These are phyloP conservation scores for Gymnocypris eckloni DNA, from an alignment of 2,797 vertebrate genomes.

Conservation along the genomic window DNA sequence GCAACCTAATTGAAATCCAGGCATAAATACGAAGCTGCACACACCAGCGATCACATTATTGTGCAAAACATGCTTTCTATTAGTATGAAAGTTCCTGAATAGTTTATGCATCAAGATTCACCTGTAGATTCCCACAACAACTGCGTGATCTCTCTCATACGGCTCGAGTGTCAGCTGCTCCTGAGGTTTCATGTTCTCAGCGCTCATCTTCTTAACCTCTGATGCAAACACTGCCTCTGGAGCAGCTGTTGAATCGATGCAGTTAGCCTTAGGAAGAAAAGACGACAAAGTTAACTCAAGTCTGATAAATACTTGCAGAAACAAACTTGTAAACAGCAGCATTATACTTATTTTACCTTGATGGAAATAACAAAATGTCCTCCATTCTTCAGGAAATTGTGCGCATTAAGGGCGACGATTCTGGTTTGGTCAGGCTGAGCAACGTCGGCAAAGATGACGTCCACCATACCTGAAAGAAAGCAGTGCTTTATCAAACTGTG, in stretches of 20 bases:
- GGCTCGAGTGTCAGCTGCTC: slow-evolving; percentile 93
- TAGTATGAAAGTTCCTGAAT: background rate
- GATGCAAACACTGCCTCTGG: slow-evolving; percentile 91
- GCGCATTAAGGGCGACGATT: slow-evolving; percentile 93
- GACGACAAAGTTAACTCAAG: background rate
- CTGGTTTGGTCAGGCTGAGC: slow-evolving; percentile 95
- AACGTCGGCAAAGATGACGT: slow-evolving; percentile 94
- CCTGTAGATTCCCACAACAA: slow-evolving; percentile 94
- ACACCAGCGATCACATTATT: background rate
- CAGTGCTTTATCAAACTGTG: background rate
- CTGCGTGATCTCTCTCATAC: slow-evolving; percentile 91
- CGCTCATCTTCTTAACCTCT: slow-evolving; percentile 92
- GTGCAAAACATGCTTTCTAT: background rate
- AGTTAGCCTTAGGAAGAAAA: slow-evolving; percentile 83
- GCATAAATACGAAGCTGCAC: background rate
- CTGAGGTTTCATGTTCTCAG: slow-evolving; percentile 95
- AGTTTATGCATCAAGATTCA: slow-evolving; percentile 60
- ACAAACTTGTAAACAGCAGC: background rate
- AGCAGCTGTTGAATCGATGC: slow-evolving; percentile 91
- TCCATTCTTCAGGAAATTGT: slow-evolving; percentile 92
- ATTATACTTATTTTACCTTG: slow-evolving; percentile 78
- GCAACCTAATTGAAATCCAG: too few species aligned
- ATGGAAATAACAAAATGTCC: slow-evolving; percentile 96
- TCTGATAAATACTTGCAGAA: background rate
- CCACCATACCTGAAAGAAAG: slow-evolving; percentile 86